Evolutionary conservation across 92 coral and sea anemone genomes (phyloP).

Genomic region (Epizoanthus scotinus): DNA sequence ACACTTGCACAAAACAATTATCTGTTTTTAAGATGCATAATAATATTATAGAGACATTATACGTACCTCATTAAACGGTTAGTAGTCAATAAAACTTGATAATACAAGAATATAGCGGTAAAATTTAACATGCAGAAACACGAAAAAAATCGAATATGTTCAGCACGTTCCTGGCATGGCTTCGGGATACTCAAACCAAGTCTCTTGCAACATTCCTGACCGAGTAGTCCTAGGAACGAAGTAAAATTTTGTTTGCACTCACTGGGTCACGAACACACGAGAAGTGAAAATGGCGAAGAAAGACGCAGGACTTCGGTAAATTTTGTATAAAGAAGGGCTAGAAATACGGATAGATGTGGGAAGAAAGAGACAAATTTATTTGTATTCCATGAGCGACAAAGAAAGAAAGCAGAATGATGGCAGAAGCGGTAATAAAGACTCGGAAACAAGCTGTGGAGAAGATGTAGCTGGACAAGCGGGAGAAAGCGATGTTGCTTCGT

Average conservation of each 20-base stretch:
- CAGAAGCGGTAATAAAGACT: constrained; percentile 20
- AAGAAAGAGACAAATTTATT: constrained; percentile 21
- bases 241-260: constrained; percentile 35
- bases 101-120: not conserved
- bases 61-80: not conserved
- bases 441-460: constrained; percentile 23
- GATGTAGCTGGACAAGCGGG: constrained; percentile 7
- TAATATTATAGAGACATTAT: too few species aligned
- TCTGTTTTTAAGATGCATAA: too few species aligned
- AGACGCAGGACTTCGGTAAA: constrained; percentile 14
- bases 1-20: too few species aligned
- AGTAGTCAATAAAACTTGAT: not conserved
- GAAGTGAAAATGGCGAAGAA: constrained; percentile 12
- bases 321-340: not conserved
- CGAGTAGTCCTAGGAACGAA: constrained; percentile 17
- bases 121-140: not conserved
- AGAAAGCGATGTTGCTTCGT: constrained; percentile 17
- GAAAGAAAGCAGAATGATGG: constrained; percentile 34
- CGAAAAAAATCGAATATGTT: too few species aligned
- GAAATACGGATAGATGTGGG: constrained; percentile 35
- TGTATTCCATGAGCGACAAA: constrained; percentile 44
- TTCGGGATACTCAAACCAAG: not conserved
- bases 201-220: not conserved
- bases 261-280: constrained; percentile 23
- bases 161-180: too few species aligned